Evolutionary conservation across 2,797 vertebrate genomes (phyloP), one percentile per base, ranked within the genome.

Genomic region (Sciurus carolinensis): DNA sequence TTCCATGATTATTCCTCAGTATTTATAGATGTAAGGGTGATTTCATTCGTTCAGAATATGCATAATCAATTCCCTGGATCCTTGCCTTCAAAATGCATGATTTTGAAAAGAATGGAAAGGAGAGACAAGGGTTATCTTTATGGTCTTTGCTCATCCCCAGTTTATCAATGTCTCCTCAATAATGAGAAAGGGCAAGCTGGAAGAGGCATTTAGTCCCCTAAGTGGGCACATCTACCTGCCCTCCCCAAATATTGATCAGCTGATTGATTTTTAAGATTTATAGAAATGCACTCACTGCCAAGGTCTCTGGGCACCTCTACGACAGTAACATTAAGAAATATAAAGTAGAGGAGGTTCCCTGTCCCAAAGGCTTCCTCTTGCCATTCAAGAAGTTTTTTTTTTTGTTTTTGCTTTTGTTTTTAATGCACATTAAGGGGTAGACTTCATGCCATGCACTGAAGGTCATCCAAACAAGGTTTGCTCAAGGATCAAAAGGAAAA

Each of bases 251-350:
- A 97, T 95, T 90, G 95, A 98, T 95, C 73, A 93, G 82, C 20
- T 92, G 85, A 97, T 95, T 96, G 94, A 97, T 97, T 96, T 97
- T 95, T 90, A 95, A 97, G 91, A 96, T 98, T 97, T 97, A 97
- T 98, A 97, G 96, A 96, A 91, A 93, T 92, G 92, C 30, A 84
- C 80, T 97, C 71, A 85, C 87, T 95, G 91, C 96, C 97, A 97
- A 96, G 82, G 90, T 96, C 95, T 97, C 97, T 50, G 66, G 73
- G 42, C 18, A 88, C 84, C 66, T 90, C 69, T 77, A 66, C 5
- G 85, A 95, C 87, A 92, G 96, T 79, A 94, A 93, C 86, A 90
- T 93, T 95, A 97, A 96, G 64, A 73, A 96, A 88, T 30, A 80
- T 36, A 94, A 97, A 92, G 77, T 94, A 44, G 72, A 76, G 10